phyloP scores from a whole-genome alignment of 2,888 invertebrate genomes.

The Sturmia bella region DNA sequence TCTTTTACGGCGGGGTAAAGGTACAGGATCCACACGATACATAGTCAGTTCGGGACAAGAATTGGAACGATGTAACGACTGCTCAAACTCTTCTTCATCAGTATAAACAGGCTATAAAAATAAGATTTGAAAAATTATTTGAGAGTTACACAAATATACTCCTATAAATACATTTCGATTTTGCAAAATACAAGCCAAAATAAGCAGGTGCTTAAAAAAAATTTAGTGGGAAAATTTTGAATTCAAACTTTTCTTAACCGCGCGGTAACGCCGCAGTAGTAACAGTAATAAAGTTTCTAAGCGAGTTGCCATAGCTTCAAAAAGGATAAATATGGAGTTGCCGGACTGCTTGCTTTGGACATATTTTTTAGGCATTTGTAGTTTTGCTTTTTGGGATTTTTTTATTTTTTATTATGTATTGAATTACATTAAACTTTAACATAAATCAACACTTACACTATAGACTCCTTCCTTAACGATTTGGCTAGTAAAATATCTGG shows the following conservation, averaged over 20 bases:
- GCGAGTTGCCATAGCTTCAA: too few species aligned
- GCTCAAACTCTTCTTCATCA: slow-evolving; percentile 82
- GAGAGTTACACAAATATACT: too few species aligned
- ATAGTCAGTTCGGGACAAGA: slow-evolving; percentile 87
- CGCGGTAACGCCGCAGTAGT: too few species aligned
- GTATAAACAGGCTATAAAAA: slow-evolving; percentile 89
- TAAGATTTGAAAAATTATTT: slow-evolving; percentile 1
- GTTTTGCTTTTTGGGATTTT: background rate
- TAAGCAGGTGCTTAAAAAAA: too few species aligned
- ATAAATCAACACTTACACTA: slow-evolving; percentile 63
- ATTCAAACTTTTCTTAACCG: too few species aligned
- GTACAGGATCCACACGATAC: slow-evolving; percentile 83
- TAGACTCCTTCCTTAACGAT: slow-evolving; percentile 59
- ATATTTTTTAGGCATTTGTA: background rate
- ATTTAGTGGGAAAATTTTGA: too few species aligned
- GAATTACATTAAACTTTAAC: slow-evolving; percentile 47
- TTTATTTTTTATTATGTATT: slow-evolving; percentile 11
- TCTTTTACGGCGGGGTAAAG: slow-evolving; percentile 83
- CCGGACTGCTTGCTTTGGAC: too few species aligned
- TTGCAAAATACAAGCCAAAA: too few species aligned
- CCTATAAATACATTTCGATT: too few species aligned
- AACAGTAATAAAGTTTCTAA: too few species aligned
- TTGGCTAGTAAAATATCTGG: slow-evolving; percentile 65
- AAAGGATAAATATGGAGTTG: too few species aligned
- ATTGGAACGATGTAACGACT: slow-evolving; percentile 84